These are phyloP conservation scores for Cetoscarus ocellatus DNA, from an alignment of 2,797 vertebrate species.

Conservation along the genomic window DNA sequence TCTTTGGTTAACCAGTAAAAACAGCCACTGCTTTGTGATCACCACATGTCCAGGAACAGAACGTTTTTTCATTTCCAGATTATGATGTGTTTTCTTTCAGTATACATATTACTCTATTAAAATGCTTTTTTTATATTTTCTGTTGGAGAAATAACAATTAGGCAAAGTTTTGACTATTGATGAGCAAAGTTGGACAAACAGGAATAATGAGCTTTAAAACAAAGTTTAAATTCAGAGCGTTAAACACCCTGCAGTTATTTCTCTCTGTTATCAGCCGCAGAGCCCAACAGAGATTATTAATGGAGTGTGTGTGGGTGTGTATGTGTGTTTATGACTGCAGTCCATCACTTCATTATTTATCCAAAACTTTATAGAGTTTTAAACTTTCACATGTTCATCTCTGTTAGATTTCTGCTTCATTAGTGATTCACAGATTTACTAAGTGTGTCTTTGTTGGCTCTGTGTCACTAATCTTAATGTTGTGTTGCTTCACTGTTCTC, in stretches of 20 bases:
- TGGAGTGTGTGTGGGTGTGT: background rate
- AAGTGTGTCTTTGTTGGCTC: background rate
- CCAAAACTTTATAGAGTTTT: constrained; percentile 29
- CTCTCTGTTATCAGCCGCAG: background rate
- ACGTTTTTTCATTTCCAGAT: too few species aligned
- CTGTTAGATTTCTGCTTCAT: too few species aligned
- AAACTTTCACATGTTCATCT: background rate
- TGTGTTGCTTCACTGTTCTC: too few species aligned
- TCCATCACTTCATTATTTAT: constrained; percentile 13
- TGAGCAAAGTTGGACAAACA: background rate
- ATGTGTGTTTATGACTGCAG: background rate
- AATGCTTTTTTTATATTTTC: background rate
- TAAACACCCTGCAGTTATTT: constrained; percentile 14
- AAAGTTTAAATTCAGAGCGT: background rate
- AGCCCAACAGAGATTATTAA: constrained; percentile 10
- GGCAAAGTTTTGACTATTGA: background rate
- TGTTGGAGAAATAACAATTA: background rate
- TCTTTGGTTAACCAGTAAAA: too few species aligned
- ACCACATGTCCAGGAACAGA: too few species aligned
- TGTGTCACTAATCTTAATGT: too few species aligned
- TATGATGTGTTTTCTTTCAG: too few species aligned
- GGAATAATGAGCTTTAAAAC: constrained; percentile 24
- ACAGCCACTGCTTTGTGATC: too few species aligned
- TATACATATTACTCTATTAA: too few species aligned
- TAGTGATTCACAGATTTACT: background rate